phyloP scores from a whole-genome alignment of 30 jellyfish, hydroid and myxozoan genomes.

The Turritopsis dohrnii region DNA sequence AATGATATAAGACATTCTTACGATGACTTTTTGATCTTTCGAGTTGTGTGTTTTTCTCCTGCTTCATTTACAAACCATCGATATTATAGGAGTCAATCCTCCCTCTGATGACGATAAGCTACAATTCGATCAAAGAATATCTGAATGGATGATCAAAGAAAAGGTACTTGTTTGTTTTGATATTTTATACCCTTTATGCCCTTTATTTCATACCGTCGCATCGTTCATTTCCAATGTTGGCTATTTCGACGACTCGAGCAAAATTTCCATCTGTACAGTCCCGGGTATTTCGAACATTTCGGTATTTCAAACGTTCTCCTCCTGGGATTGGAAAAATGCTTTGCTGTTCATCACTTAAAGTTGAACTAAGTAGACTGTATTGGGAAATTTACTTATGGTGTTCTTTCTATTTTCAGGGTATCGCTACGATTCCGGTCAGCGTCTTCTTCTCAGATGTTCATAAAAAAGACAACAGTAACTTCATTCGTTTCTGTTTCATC shows the following conservation, averaged over 20 bases:
- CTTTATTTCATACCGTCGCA: background rate
- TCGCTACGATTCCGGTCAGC: slow-evolving; percentile 78
- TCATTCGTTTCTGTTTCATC: slow-evolving; percentile 70
- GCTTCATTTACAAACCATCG: background rate
- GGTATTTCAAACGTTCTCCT: no score
- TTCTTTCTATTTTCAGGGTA: slow-evolving; percentile 44
- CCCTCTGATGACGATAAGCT: slow-evolving; percentile 34
- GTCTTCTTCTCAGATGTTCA: slow-evolving; percentile 57
- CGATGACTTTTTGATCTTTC: no score
- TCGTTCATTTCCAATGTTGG: no score
- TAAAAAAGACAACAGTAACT: slow-evolving; percentile 35
- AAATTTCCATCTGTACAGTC: no score
- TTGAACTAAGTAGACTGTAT: no score
- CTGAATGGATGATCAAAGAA: slow-evolving; percentile 79
- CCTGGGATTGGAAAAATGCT: no score
- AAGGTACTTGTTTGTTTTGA: slow-evolving; percentile 70
- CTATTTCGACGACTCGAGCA: no score
- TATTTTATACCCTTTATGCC: no score
- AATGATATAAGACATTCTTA: no score
- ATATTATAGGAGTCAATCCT: slow-evolving; percentile 21
- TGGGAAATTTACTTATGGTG: background rate
- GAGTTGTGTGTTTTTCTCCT: no score
- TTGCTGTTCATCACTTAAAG: no score
- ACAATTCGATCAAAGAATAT: slow-evolving; percentile 54
- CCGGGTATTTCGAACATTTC: no score